phyloP scores from a whole-genome alignment of 2,888 invertebrate genomes.

The Drosophila formosana region DNA sequence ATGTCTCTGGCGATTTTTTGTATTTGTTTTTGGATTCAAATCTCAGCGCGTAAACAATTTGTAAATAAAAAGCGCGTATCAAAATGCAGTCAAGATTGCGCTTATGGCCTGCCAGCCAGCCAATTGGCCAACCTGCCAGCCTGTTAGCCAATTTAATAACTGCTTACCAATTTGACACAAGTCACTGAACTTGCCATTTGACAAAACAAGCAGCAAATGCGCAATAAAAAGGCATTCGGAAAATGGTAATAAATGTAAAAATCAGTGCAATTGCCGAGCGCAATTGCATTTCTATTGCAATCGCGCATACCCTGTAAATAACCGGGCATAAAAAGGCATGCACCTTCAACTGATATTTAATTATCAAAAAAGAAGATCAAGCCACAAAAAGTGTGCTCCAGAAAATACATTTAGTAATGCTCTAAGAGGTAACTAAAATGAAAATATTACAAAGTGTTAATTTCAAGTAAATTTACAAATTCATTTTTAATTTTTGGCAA shows the following conservation, averaged over 20 bases:
- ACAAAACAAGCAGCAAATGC: conserved; percentile 28
- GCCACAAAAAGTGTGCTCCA: too few species aligned
- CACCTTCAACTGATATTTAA: too few species aligned
- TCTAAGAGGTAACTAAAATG: too few species aligned
- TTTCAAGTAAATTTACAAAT: too few species aligned
- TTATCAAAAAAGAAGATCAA: too few species aligned
- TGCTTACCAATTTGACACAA: conserved; percentile 72
- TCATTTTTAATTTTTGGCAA: too few species aligned
- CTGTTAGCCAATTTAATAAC: conserved; percentile 69
- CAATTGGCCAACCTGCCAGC: conserved; percentile 3
- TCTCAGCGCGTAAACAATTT: conserved; percentile 82
- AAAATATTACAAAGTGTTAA: too few species aligned
- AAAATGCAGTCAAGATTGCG: conserved; percentile 65
- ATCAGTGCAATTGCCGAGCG: conserved; percentile 38
- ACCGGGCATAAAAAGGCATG: not conserved
- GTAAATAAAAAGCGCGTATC: conserved; percentile 81
- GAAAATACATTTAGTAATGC: too few species aligned
- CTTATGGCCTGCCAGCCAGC: conserved; percentile 59
- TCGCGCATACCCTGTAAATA: conserved; percentile 1
- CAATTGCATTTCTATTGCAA: conserved; percentile 20
- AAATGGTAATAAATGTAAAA: conserved; percentile 28
- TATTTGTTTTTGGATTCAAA: conserved; percentile 65
- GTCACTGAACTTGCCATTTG: conserved; percentile 73
- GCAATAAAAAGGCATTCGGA: conserved; percentile 4
- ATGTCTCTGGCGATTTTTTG: conserved; percentile 26